A percentile compares a stretch with the other conserved stretches of the same genome.
Evolutionary conservation across 1,140 invertebrate genomes (phyloP).

Genomic region (Metopolophium dirhodum): DNA sequence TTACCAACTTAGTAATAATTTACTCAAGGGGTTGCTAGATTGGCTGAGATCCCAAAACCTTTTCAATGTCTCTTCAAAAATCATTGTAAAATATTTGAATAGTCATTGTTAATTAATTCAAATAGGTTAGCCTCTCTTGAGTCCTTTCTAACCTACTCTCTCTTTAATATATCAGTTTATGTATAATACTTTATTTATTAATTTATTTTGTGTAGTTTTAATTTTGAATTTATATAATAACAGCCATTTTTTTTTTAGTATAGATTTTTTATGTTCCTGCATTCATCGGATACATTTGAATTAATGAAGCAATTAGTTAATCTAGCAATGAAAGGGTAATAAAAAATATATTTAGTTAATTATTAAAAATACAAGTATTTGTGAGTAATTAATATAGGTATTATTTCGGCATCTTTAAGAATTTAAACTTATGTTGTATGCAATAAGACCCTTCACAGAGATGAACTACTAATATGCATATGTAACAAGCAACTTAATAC

Average conservation of each 20-base stretch:
- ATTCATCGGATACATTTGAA: slow-evolving; percentile 85
- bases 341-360: slow-evolving; percentile 51
- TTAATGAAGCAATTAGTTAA: slow-evolving; percentile 96
- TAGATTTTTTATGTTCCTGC: slow-evolving; percentile 89
- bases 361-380: background rate
- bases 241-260: slow-evolving; percentile 67
- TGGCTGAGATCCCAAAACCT: background rate
- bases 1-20: background rate
- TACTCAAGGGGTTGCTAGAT: background rate
- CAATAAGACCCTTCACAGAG: background rate
- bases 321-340: slow-evolving; percentile 92
- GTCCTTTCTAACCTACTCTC: background rate
- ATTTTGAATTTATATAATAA: background rate
- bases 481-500: background rate
- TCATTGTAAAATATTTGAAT: background rate
- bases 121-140: background rate
- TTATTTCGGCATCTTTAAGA: background rate
- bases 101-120: background rate
- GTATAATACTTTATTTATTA: background rate
- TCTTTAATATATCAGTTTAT: background rate
- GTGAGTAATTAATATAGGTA: background rate
- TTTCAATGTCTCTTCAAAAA: background rate
- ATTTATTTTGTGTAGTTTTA: background rate
- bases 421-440: background rate
- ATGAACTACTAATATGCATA: background rate